Evolutionary conservation across 2,888 invertebrate species (phyloP).

Genomic region (Phasia obesa): DNA sequence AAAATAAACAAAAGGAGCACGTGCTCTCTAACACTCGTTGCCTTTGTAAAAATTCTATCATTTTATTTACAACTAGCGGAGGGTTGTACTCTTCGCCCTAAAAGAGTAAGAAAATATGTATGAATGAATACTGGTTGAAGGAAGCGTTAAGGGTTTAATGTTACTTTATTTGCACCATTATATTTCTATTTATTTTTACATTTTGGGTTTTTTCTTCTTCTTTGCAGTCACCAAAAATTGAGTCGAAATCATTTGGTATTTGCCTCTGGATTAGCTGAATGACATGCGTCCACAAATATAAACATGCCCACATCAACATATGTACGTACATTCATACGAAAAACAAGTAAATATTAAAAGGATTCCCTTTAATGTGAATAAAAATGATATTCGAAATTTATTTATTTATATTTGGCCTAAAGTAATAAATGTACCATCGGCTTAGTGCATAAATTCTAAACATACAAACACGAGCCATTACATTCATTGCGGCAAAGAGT

Average conservation of each 20-base stretch:
- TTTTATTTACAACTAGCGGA: slow-evolving; percentile 29
- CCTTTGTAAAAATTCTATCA: slow-evolving; percentile 36
- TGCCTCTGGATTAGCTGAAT: slow-evolving; percentile 70
- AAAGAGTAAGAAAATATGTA: neutral
- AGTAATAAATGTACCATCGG: slow-evolving; percentile 46
- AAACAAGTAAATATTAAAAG: slow-evolving; percentile 22
- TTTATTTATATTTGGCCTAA: slow-evolving; percentile 67
- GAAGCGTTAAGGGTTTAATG: slow-evolving; percentile 67
- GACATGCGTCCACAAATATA: slow-evolving; percentile 69
- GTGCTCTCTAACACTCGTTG: slow-evolving; percentile 56
- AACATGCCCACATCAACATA: slow-evolving; percentile 52
- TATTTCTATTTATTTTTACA: slow-evolving; percentile 33
- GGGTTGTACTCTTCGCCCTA: slow-evolving; percentile 25
- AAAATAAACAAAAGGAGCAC: slow-evolving; percentile 69
- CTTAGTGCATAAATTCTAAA: slow-evolving; percentile 32
- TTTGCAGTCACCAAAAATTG: slow-evolving; percentile 45
- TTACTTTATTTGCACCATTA: slow-evolving; percentile 60
- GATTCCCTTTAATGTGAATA: slow-evolving; percentile 24
- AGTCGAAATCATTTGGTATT: slow-evolving; percentile 67
- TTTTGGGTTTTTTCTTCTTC: slow-evolving; percentile 4
- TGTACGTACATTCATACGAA: slow-evolving; percentile 20
- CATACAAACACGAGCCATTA: slow-evolving; percentile 47
- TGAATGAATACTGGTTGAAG: neutral
- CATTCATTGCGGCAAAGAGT: neutral
- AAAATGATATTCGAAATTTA: slow-evolving; percentile 62